Percentiles rank a stretch among this genome's conserved stretches.
Conservation (phyloP, 2,113 vertebrate genomes). For the Podilymbus podiceps region DNA sequence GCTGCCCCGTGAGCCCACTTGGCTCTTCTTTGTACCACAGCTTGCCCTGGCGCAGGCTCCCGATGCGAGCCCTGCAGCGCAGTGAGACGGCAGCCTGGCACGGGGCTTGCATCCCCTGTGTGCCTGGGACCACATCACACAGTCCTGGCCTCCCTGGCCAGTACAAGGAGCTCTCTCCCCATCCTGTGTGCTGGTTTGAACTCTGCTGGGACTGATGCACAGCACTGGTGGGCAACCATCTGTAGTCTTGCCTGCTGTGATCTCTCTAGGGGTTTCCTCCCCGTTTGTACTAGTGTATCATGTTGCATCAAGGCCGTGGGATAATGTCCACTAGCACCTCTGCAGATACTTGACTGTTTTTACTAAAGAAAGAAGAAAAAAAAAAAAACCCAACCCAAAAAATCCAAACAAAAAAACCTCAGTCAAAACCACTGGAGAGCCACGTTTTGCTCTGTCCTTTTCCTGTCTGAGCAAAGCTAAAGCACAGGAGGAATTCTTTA, state of each 20-base stretch:
- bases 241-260: not conserved
- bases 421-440: no score
- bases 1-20: not conserved
- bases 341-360: not conserved
- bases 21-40: not conserved
- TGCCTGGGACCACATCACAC: no score
- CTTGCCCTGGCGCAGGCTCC: not conserved
- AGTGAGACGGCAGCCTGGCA: not conserved
- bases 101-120: no score
- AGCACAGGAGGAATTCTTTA: not conserved
- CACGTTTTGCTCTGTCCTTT: not conserved
- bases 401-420: no score
- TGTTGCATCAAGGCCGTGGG: no score
- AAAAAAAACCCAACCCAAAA: no score
- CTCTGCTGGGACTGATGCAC: not conserved
- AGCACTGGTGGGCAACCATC: not conserved
- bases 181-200: not conserved
- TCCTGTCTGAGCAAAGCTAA: not conserved
- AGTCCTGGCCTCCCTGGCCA: not conserved
- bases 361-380: not conserved
- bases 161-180: not conserved
- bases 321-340: not conserved
- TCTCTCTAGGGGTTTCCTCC: not conserved
- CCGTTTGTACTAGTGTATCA: fast-evolving
- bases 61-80: not conserved